Evolutionary conservation across 2,797 vertebrate species (phyloP).

Genomic region (Alosa sapidissima): DNA sequence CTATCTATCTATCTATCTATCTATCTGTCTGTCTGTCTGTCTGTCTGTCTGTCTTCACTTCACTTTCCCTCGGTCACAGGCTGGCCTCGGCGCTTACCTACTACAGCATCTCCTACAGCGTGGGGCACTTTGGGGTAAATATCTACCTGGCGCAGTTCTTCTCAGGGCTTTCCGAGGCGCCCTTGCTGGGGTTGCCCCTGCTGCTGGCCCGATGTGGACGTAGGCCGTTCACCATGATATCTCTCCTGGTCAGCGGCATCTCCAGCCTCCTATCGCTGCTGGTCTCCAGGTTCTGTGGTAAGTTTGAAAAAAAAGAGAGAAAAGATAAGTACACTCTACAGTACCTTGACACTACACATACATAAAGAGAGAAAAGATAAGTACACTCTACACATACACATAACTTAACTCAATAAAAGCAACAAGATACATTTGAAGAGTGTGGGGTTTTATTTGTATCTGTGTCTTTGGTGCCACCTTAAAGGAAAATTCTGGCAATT

Average conservation of each 20-base stretch:
- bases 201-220: conserved; percentile 63
- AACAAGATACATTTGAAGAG: too few species aligned
- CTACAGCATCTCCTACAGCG: conserved; percentile 74
- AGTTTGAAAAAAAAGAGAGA: neutral
- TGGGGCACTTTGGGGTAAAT: conserved; percentile 70
- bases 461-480: too few species aligned
- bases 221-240: conserved; percentile 64
- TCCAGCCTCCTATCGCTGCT: conserved; percentile 69
- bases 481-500: too few species aligned
- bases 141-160: conserved; percentile 75
- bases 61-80: conserved; percentile 48
- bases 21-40: too few species aligned
- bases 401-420: too few species aligned
- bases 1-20: too few species aligned
- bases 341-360: too few species aligned
- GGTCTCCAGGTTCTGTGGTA: conserved; percentile 64
- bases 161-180: conserved; percentile 72
- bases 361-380: too few species aligned
- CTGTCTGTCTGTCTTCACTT: too few species aligned
- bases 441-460: too few species aligned
- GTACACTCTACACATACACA: too few species aligned
- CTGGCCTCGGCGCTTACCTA: conserved; percentile 66
- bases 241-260: conserved; percentile 67
- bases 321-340: too few species aligned
- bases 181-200: conserved; percentile 67